phyloP scores from a whole-genome alignment of 2,888 invertebrate species.

The Plagodis pulveraria region DNA sequence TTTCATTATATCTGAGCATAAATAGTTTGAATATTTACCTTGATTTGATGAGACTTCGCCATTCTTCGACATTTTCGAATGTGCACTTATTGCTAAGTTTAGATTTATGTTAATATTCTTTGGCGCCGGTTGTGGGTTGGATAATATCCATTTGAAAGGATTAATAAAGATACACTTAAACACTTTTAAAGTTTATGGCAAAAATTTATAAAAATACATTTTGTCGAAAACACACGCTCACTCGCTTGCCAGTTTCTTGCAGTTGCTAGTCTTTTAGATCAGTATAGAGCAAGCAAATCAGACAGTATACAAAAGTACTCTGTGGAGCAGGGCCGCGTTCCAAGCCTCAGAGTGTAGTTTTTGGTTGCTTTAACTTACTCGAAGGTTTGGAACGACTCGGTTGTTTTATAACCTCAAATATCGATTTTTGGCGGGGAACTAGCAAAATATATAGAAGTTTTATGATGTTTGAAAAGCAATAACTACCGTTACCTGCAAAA shows the following conservation, averaged over 20 bases:
- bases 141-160: constrained; percentile 72
- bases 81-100: constrained; percentile 43
- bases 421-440: no score
- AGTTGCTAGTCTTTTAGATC: neutral
- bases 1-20: constrained; percentile 33
- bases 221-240: constrained; percentile 46
- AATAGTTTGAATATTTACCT: constrained; percentile 61
- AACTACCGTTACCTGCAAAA: no score
- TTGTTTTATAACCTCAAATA: no score
- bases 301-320: no score
- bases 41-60: constrained; percentile 88
- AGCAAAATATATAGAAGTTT: no score
- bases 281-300: no score
- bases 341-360: no score
- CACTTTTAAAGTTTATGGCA: constrained; percentile 51
- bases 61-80: constrained; percentile 88
- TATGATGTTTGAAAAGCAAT: no score
- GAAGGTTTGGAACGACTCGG: no score
- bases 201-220: constrained; percentile 51
- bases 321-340: no score
- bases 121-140: constrained; percentile 56
- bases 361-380: no score
- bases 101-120: constrained; percentile 58
- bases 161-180: constrained; percentile 45
- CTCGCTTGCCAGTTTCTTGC: constrained; percentile 4